Evolutionary conservation across 1,140 invertebrate genomes (phyloP).

Genomic region (Drosophila elegans): DNA sequence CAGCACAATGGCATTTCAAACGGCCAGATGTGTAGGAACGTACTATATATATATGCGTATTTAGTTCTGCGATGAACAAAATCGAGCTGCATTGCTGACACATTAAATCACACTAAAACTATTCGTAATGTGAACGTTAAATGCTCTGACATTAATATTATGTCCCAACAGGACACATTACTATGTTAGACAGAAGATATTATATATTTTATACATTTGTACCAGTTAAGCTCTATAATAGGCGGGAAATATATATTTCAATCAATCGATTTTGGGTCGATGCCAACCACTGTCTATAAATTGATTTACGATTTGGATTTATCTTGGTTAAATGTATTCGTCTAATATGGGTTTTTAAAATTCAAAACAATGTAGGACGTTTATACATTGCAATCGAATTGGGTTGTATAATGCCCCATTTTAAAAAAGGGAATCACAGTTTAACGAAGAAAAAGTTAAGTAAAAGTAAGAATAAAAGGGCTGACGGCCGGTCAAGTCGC

Average conservation of each 20-base stretch:
- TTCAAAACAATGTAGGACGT: too few relatives aligned
- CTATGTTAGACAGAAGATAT: too few relatives aligned
- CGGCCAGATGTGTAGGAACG: conserved; percentile 9
- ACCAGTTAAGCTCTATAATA: too few relatives aligned
- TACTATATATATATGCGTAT: conserved; percentile 5
- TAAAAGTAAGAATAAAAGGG: conserved; percentile 5
- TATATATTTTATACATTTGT: too few relatives aligned
- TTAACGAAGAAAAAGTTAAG: conserved; percentile 9
- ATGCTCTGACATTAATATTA: neutral
- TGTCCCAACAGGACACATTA: too few relatives aligned
- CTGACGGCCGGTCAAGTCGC: conserved; percentile 44
- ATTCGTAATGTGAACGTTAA: neutral
- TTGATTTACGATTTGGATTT: too few relatives aligned
- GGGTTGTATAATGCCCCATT: neutral
- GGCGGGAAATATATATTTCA: too few relatives aligned
- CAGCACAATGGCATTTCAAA: conserved; percentile 19
- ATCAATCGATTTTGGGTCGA: too few relatives aligned
- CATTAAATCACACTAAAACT: conserved; percentile 3
- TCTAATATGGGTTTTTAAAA: too few relatives aligned
- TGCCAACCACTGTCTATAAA: too few relatives aligned
- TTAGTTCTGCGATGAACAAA: conserved; percentile 7
- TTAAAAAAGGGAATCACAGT: conserved; percentile 6
- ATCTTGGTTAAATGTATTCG: too few relatives aligned
- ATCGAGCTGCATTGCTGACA: conserved; percentile 6
- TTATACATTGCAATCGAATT: too few relatives aligned